These are phyloP conservation scores for Malacoraja senta DNA, from an alignment of 2,797 vertebrate species.

Conservation along the genomic window DNA sequence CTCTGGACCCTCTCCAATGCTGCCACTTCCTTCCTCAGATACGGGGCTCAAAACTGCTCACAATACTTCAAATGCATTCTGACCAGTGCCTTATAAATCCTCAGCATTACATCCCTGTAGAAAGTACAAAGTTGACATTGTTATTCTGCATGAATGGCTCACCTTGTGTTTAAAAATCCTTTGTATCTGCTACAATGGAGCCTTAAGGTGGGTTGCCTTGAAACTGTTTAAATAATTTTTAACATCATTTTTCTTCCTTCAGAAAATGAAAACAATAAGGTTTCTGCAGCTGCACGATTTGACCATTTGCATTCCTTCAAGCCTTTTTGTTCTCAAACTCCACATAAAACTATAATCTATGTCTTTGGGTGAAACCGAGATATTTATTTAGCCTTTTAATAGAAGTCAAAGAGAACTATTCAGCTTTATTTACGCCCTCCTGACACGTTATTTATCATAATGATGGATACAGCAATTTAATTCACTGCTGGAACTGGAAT, in stretches of 20 bases:
- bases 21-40: too few species aligned
- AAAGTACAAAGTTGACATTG: not conserved
- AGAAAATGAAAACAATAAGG: not conserved
- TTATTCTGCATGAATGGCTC: not conserved
- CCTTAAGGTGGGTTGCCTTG: not conserved
- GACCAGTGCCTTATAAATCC: too few species aligned
- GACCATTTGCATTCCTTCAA: not conserved
- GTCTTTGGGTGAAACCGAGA: not conserved
- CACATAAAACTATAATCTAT: not conserved
- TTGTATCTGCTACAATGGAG: too few species aligned
- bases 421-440: constrained; percentile 7
- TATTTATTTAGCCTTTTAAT: constrained; percentile 16
- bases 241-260: not conserved
- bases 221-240: not conserved
- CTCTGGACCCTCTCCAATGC: too few species aligned
- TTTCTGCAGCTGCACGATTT: not conserved
- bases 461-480: constrained; percentile 5
- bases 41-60: too few species aligned
- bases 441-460: constrained; percentile 29
- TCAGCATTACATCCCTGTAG: too few species aligned
- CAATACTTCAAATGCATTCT: too few species aligned
- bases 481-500: constrained; percentile 12
- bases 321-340: not conserved
- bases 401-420: constrained; percentile 8
- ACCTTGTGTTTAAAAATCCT: not conserved